Evolutionary conservation across 2,797 vertebrate genomes (phyloP), one percentile per base, ranked within the genome.

Genomic region (Lemur catta): DNA sequence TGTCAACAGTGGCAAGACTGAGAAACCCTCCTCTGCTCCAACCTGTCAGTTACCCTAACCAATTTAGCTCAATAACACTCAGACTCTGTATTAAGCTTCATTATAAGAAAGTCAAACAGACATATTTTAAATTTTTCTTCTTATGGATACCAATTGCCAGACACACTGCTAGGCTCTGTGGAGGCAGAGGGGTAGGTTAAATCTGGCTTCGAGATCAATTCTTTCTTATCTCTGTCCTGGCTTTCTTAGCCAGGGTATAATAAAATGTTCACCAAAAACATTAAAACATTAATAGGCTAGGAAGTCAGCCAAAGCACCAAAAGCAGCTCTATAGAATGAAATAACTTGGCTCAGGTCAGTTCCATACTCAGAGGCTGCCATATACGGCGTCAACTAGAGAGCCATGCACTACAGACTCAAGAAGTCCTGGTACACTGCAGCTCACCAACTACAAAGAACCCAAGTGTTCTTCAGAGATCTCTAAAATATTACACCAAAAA

Each of bases 401-500:
- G 33, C 61, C 52, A 71, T 87, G 22, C 89, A 78, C 46, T 85
- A 6, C n/a, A 94, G 11, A 41, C 15, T 91, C 22, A 91, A 84
- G 59, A 89, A 91, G 74, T 26, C 52, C 52, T 84, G 65, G 26
- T 63, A 78, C 3, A 75, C 48, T 50, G 8, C 5, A 85, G 35
- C 38, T 92, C 17, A 43, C 18, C 84, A 84, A 76, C 15, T 76
- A 84, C 22, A 88, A 48, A 69, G 33, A 88, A 72, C 35, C 43
- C 72, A 76, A 63, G 22, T 67, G 28, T 87, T 96, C 90, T 94
- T 80, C 35, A 84, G 61, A 91, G n/a, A 43, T 63, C 84, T 48
- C 69, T 28, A 69, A 92, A 94, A 89, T 67, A 90, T 80, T 71
- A 91, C 3, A 96, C 13, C 50, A 96, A 85, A 82, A 95, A 87